Conservation (phyloP, 1,140 invertebrate species). For the Platyura marginata region DNA sequence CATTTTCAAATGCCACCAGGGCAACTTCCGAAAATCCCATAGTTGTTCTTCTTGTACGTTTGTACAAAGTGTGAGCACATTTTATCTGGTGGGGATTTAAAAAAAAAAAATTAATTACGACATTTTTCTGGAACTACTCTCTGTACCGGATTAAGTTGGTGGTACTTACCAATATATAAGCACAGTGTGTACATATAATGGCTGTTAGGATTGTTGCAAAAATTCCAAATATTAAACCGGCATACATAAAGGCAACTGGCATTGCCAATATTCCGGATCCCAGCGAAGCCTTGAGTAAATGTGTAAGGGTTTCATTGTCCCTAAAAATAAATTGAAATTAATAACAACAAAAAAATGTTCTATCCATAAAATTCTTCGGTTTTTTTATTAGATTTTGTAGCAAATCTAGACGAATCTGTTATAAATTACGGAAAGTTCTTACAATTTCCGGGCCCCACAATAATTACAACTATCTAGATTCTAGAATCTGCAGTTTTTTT, state of each 20-base stretch:
- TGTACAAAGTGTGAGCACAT: conserved; percentile 60
- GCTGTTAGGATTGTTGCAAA: conserved; percentile 62
- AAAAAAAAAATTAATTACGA: background rate
- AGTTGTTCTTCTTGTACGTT: conserved; percentile 39
- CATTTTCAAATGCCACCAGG: conserved; percentile 48
- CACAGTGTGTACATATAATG: conserved; percentile 69
- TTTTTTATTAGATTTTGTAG: background rate
- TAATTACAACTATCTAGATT: no score
- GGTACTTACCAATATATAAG: conserved; percentile 60
- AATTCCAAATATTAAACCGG: conserved; percentile 58
- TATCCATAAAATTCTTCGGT: background rate
- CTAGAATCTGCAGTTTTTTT: no score
- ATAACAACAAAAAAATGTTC: conserved; percentile 1
- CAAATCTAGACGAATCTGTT: no score
- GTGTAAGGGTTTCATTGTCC: conserved; percentile 65
- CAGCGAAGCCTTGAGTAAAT: conserved; percentile 72
- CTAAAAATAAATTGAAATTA: conserved; percentile 29
- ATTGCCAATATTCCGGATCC: conserved; percentile 85
- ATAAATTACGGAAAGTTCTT: no score
- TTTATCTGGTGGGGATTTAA: conserved; percentile 35
- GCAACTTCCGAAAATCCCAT: conserved; percentile 66
- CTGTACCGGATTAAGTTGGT: background rate
- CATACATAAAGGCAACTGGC: conserved; percentile 64
- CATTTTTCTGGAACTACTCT: background rate
- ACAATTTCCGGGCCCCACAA: no score